Evolutionary conservation across 1,140 invertebrate genomes (phyloP).

Genomic region (Nymphalis io): DNA sequence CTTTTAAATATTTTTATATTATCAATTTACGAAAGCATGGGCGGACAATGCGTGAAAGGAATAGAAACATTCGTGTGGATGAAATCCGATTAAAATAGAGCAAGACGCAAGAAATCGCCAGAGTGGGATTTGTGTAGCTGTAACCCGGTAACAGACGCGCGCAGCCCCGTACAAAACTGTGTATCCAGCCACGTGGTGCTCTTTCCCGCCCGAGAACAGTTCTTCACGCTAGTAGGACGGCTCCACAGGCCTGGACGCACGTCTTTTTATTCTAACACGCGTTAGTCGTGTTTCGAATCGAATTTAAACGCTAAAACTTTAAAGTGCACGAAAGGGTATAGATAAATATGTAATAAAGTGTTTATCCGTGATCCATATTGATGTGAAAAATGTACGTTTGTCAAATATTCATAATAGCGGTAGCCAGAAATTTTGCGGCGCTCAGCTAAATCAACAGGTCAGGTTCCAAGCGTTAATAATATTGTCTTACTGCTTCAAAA

Average conservation of each 20-base stretch:
- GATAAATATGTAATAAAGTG: constrained; percentile 41
- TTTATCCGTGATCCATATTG: constrained; percentile 35
- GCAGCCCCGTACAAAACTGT: constrained; percentile 41
- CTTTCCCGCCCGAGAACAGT: constrained; percentile 37
- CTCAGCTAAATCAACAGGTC: constrained; percentile 58
- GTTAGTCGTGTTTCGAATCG: constrained; percentile 7
- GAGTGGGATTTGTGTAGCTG: constrained; percentile 45
- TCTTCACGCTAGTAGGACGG: constrained; percentile 43
- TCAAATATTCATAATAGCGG: constrained; percentile 43
- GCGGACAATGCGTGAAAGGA: constrained; percentile 21
- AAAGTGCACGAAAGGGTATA: constrained; percentile 46
- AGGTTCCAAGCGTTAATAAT: constrained; percentile 45
- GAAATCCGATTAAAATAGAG: constrained; percentile 46
- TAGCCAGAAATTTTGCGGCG: constrained; percentile 16
- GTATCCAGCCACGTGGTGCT: constrained; percentile 45
- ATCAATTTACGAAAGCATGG: background rate
- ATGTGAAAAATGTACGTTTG: constrained; percentile 44
- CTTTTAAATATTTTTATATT: constrained; percentile 12
- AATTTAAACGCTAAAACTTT: constrained; percentile 24
- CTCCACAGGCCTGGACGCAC: constrained; percentile 39
- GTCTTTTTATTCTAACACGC: constrained; percentile 30
- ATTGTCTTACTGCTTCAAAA: constrained; percentile 34
- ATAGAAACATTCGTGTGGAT: constrained; percentile 24
- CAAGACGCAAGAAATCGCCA: constrained; percentile 38
- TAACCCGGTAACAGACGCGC: constrained; percentile 61